phyloP scores from a whole-genome alignment of 2,113 vertebrate genomes.

The Bos javanicus region DNA sequence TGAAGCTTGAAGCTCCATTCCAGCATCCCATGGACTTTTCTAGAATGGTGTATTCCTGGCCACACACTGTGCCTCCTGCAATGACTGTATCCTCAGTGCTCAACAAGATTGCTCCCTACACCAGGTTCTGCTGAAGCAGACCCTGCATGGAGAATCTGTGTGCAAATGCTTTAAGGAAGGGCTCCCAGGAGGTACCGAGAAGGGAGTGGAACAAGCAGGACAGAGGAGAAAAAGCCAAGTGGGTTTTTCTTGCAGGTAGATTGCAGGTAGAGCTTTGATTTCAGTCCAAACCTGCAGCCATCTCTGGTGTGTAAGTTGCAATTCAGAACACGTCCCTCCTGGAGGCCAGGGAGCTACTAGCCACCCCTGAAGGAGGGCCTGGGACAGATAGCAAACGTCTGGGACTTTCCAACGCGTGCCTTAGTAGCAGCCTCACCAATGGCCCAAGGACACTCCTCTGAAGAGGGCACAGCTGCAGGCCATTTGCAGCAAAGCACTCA shows the following conservation, averaged over 20 bases:
- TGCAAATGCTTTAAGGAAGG: neutral
- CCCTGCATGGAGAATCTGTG: neutral
- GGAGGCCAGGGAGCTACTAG: neutral
- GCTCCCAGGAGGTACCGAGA: neutral
- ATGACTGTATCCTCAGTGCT: neutral
- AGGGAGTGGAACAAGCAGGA: neutral
- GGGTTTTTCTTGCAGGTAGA: no score
- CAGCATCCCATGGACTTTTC: neutral
- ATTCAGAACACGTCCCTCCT: neutral
- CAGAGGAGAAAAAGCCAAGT: neutral
- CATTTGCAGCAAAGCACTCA: neutral
- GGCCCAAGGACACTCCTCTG: neutral
- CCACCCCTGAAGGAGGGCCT: fast-evolving
- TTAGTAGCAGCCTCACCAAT: neutral
- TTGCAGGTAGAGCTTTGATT: neutral
- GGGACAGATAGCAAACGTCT: neutral
- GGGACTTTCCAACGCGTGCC: neutral
- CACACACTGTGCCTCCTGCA: neutral
- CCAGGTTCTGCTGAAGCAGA: neutral
- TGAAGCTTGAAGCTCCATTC: neutral
- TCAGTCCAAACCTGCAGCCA: neutral
- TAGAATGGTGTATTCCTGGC: neutral
- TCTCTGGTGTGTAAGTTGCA: neutral
- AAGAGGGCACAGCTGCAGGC: neutral
- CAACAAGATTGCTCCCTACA: neutral